Base-by-base conservation (phyloP, 2,888 invertebrate genomes). In the Sinopyrophorus schimmeli region DNA sequence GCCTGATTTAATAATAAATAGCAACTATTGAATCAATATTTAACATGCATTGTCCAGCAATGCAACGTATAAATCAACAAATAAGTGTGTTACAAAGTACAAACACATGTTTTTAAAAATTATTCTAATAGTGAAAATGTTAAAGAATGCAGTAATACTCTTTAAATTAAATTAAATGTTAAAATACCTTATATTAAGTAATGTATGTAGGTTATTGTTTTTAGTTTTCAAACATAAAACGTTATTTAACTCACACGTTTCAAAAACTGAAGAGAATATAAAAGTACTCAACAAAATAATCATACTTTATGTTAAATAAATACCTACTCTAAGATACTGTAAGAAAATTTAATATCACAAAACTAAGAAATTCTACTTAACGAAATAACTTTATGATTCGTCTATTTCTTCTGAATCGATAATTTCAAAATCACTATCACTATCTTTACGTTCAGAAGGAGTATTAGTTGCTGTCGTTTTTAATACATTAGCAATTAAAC, bases 361-460 rank as follows among this genome's bases (percentile, higher is more conserved):
- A 48, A 53, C 47, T 43, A 53, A 47, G 43, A 34, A 53, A 32
- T 39, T 27, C 12, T 34, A 21, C 31, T 32, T 23, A 17, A 12
- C 11, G 26, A 30, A 28, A 18, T 32, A 20, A 34, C 32, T 23
- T 32, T 21, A 41, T 42, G 49, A 47, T 47, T 59, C 54, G 7
- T 58, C 57, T 32, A 54, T 57, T 20, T 71, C 71, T 20, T 71
- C 68, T 3, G 59, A 38, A 54, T 70, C 63, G 11, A 73, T 65
- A 46, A 73, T 64, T 57, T 72, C 73, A 57, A 72, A 73, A 43
- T 73, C 73, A 55, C 71, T 71, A 41, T 69, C 70, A 60, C 68
- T 68, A 31, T 61, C 60, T 34, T 57, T 57, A 31, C 63, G 60
- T 50, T 63, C 65, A 14, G 58, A 60, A 30, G 43, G 34, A 3